Evolutionary conservation across 2,113 vertebrate species (phyloP), one percentile per base, ranked within the genome.

Genomic region (Serinus canaria): DNA sequence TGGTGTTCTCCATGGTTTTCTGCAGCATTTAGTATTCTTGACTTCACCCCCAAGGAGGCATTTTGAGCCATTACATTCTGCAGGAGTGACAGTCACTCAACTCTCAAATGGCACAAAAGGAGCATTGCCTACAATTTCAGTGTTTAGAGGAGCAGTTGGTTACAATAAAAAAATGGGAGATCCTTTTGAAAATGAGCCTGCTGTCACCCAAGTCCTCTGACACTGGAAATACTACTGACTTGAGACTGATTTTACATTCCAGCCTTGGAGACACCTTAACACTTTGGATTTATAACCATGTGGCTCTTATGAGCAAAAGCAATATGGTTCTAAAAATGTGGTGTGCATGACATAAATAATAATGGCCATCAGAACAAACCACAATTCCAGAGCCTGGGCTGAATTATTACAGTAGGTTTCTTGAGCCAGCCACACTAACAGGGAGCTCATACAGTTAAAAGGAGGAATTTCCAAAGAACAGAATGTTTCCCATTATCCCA

Each of bases 261-360:
- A 91, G 62, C 92, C 95, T 83, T 83, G 89, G 95, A 97, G 91
- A 93, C 94, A 92, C 35, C 90, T 97, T 94, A 97, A 93, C 88
- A 78, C 78, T 96, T 90, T 81, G 78, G 90, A 98, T 97, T 97
- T 97, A 97, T 86, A 82, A 79, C 72, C 89, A 83, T 92, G 84
- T 93, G 90, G 87, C 55, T 96, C 97, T 97, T 97, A 95, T 93
- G 87, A 97, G 80, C 68, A 77, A 90, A 92, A 78, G 87, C 96
- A 94, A 85, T 91, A 90, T 73, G 83, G 64, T 92, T 96, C 92
- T 88, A 43, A 94, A 96, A 96, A 86, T 86, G n/a, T 92, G 81
- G 92, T 88, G 83, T 96, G 83, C 72, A 82, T 92, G 91, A 90
- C 92, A 94, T 94, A 93, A 97, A 96, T 96, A 95, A 89, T 94